These are phyloP conservation scores for Euplexia lucipara DNA, from an alignment of 2,888 invertebrate genomes.

Conservation along the genomic window DNA sequence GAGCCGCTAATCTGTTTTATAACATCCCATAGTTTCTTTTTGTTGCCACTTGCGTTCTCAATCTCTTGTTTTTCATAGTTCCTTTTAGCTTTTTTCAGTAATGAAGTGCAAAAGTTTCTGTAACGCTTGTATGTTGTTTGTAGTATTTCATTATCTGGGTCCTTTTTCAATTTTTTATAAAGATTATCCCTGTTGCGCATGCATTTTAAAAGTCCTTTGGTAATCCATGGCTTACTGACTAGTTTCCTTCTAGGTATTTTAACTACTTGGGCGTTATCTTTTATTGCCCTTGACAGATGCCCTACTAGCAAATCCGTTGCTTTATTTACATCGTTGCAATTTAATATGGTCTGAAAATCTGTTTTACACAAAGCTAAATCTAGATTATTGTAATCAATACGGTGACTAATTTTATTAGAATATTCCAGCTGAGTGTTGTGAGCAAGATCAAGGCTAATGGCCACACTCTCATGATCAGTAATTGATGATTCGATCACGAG, in stretches of 20 bases:
- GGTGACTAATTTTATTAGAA: background rate
- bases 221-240: slow-evolving; percentile 15
- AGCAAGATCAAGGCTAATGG: background rate
- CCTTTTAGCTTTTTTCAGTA: slow-evolving; percentile 6
- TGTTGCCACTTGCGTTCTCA: background rate
- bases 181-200: slow-evolving; percentile 13
- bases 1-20: slow-evolving; percentile 1
- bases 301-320: slow-evolving; percentile 1
- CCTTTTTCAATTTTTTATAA: too few relatives aligned
- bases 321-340: too few relatives aligned
- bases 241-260: slow-evolving; percentile 7
- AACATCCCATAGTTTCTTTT: slow-evolving; percentile 1
- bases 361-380: too few relatives aligned
- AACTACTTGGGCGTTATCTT: background rate
- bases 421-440: background rate
- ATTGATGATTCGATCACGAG: slow-evolving; percentile 8
- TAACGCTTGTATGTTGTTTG: background rate
- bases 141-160: background rate
- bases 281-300: background rate
- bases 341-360: too few relatives aligned
- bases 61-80: slow-evolving; percentile 1
- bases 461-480: slow-evolving; percentile 20
- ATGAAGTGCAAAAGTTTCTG: slow-evolving; percentile 1
- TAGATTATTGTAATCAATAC: too few relatives aligned
- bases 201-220: slow-evolving; percentile 1